A percentile compares a stretch with the other conserved stretches of the same genome.
Evolutionary conservation across 1,140 invertebrate species (phyloP).

Genomic region (Acromyrmex heyeri): DNA sequence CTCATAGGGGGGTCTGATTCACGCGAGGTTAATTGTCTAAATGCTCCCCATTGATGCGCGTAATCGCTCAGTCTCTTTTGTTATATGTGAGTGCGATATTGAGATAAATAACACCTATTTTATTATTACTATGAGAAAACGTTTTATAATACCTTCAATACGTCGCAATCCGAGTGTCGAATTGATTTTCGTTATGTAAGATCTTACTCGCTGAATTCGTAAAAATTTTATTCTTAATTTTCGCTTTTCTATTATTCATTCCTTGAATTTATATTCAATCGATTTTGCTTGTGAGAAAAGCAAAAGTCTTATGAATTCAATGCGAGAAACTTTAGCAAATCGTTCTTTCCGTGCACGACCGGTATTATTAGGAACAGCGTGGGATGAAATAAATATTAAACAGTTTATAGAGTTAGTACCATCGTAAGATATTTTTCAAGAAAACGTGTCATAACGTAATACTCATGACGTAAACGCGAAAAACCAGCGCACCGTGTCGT

Average conservation of each 20-base stretch:
- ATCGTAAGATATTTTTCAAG: background rate
- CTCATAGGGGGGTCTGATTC: conserved; percentile 43
- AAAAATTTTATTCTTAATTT: background rate
- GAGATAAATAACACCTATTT: conserved; percentile 36
- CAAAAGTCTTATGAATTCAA: background rate
- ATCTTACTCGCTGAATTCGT: background rate
- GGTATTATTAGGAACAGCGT: background rate
- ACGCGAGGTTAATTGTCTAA: conserved; percentile 54
- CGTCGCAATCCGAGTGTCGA: background rate
- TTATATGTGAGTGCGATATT: background rate
- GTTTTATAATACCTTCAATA: background rate
- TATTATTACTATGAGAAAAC: conserved; percentile 3
- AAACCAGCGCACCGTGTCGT: background rate
- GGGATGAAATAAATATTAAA: background rate
- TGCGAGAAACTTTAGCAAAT: no score
- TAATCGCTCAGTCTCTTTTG: background rate
- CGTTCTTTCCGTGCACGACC: no score
- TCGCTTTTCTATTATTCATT: background rate
- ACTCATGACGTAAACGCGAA: conserved; percentile 3
- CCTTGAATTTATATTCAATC: background rate
- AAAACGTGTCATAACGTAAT: background rate
- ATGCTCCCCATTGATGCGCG: conserved; percentile 17
- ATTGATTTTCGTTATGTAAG: background rate
- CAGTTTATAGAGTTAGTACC: background rate
- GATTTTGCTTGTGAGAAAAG: background rate